These are phyloP conservation scores for Petromus typicus DNA, from an alignment of 2,113 vertebrate genomes.

Conservation along the genomic window DNA sequence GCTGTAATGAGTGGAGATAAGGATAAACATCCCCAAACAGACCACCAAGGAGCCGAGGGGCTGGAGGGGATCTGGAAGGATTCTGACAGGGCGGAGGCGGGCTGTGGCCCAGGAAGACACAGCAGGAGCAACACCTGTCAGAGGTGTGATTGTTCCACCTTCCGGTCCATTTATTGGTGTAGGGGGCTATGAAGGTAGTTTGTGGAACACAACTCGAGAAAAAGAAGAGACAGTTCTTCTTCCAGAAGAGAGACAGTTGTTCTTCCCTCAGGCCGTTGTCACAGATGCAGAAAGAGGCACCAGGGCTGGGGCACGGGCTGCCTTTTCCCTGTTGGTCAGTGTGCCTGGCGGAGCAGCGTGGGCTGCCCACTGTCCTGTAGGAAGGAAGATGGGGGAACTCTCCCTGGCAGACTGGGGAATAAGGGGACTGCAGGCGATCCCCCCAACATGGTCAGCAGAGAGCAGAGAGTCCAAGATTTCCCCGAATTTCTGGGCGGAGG, in stretches of 20 bases:
- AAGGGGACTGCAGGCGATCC: neutral
- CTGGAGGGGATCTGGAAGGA: conserved; percentile 54
- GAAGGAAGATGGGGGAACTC: neutral
- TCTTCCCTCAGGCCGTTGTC: neutral
- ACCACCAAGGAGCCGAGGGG: conserved; percentile 82
- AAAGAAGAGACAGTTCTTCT: neutral
- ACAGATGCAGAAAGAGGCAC: neutral
- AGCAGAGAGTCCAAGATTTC: neutral
- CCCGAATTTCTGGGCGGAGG: neutral
- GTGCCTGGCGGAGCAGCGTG: neutral
- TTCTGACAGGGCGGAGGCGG: neutral
- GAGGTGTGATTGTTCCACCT: neutral
- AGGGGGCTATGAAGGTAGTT: neutral
- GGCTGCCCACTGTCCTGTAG: neutral
- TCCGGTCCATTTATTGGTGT: neutral
- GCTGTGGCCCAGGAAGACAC: neutral
- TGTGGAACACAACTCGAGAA: neutral
- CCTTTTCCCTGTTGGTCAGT: neutral
- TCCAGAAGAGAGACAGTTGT: neutral
- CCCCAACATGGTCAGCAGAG: neutral
- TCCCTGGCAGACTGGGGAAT: neutral
- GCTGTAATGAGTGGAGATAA: conserved; percentile 86
- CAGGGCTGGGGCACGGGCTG: neutral
- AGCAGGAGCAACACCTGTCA: neutral
- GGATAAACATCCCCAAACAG: conserved; percentile 82